Base-by-base conservation (phyloP, 2,797 vertebrate species). In the Fundulus diaphanus region DNA sequence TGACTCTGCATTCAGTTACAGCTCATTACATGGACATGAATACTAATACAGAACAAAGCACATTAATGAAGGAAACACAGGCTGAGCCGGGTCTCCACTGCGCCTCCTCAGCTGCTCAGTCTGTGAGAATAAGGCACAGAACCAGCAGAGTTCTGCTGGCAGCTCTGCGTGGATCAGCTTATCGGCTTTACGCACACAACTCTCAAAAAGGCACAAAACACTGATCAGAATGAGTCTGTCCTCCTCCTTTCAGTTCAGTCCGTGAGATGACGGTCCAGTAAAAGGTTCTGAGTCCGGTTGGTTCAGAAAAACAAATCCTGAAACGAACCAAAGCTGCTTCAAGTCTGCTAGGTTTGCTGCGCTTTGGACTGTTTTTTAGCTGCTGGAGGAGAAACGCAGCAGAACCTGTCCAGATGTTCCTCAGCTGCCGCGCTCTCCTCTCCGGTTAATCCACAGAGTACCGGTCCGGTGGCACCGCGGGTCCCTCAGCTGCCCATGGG, bases 401-500 rank as follows among this genome's bases (percentile, higher is more conserved):
- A 8, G 24, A 52, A n/a, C 7, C 51, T n/a, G 24, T 24, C 20
- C 57, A 35, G 57, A 61, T 61, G 59, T 63, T 37, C 48, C 48
- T 49, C 48, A 49, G 48, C 48, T 49, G 48, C 48, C 48, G 7
- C 11, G 40, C 7, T 42, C 40, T 42, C 40, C 40, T 42, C 40
- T 20, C 61, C 61, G 37, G 33, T 37, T n/a, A 40, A 42, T 65
- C 61, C 61, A 42, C 22, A 6, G 20, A 22, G 61, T 65, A n/a
- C 61, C 59, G 22, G 59, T 61, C 59, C 59, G 5, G 59, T 35
- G 20, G 20, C 44, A 12, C 59, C 3, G 13, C 70, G 57, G 22
- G 37, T 33, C 72, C 18, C 85, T 89, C 97, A 98, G 95, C 95
- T 97, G 91, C 96, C 96, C 97, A 97, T 95, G 83, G 96, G 96